phyloP scores from a whole-genome alignment of 1,140 invertebrate genomes.

The Odontomachus brunneus region DNA sequence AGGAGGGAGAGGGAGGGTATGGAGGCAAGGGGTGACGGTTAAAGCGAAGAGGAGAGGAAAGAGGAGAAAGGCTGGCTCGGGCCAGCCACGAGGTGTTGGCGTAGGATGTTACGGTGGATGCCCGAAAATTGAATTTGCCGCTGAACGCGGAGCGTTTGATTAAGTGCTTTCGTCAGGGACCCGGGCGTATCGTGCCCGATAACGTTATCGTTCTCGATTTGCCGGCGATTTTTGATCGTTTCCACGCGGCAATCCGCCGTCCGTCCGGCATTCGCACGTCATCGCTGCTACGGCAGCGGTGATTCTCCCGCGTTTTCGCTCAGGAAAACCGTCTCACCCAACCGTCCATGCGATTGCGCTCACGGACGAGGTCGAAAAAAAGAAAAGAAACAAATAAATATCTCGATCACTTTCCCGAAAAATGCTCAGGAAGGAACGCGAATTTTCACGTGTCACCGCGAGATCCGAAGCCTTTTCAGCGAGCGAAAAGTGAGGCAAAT shows the following conservation, averaged over 20 bases:
- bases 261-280: too few species aligned
- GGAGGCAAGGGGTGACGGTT: background rate
- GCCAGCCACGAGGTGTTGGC: conserved; percentile 33
- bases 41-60: conserved; percentile 10
- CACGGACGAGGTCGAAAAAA: too few species aligned
- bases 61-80: conserved; percentile 5
- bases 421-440: too few species aligned
- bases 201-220: conserved; percentile 29
- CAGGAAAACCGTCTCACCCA: conserved; percentile 5
- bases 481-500: background rate
- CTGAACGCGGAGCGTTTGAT: conserved; percentile 67
- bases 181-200: conserved; percentile 43
- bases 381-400: too few species aligned
- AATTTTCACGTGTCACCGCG: too few species aligned
- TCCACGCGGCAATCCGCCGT: background rate
- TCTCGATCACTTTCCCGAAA: too few species aligned
- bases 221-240: conserved; percentile 47
- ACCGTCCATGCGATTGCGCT: too few species aligned
- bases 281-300: too few species aligned
- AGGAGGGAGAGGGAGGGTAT: background rate
- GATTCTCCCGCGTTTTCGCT: too few species aligned
- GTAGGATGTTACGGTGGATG: conserved; percentile 48
- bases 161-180: conserved; percentile 57
- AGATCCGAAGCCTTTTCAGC: too few species aligned
- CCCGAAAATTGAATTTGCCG: conserved; percentile 68